Evolutionary conservation across 2,113 vertebrate species (phyloP), one percentile per base, ranked within the genome.

Genomic region (Scopus umbretta): DNA sequence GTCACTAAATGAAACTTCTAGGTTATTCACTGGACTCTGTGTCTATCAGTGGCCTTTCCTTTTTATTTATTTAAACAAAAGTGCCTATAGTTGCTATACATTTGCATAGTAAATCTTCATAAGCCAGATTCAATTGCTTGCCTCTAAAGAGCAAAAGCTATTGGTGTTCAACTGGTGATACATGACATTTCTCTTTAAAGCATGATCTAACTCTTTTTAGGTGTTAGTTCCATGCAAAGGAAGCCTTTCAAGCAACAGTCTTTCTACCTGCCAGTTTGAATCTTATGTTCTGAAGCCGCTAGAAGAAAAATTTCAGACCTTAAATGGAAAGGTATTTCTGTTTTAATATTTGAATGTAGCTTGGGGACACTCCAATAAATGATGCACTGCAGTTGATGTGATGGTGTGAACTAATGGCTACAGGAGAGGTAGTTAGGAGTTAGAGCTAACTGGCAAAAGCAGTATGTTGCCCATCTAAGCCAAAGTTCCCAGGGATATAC

Each of bases 211-310:
- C 43, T 70, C n/a, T 62, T 47, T 82, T 90, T 88, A 98, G 99
- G 98, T 99, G 62, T 97, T 99, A 85, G 99, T 99, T 38, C 99
- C 99, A 14, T 99, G 99, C 95, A 98, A 97, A 96, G 99, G 98
- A 95, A 99, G 99, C 90, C 96, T 99, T 90, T 97, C 97, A 4
- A 96, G 91, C 88, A 94, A 70, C 68, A 91, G 97, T 38, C 98
- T 97, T 90, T 97, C 99, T 7, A 65, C 98, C 36, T 98, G 98
- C 84, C 98, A 98, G 75, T 99, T 99, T 81, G 99, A 99, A 71
- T 99, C 98, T 62, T 99, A 99, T 29, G 91, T 99, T 73, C 97
- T 99, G 87, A 98, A 98, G 73, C 98, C 99, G 0, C 86, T 66
- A 49, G 99, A 99, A 73, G 98, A 98, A 45, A 98, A 97, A 11